Conservation (phyloP, 2,113 vertebrate species). For the Xiphorhynchus elegans region DNA sequence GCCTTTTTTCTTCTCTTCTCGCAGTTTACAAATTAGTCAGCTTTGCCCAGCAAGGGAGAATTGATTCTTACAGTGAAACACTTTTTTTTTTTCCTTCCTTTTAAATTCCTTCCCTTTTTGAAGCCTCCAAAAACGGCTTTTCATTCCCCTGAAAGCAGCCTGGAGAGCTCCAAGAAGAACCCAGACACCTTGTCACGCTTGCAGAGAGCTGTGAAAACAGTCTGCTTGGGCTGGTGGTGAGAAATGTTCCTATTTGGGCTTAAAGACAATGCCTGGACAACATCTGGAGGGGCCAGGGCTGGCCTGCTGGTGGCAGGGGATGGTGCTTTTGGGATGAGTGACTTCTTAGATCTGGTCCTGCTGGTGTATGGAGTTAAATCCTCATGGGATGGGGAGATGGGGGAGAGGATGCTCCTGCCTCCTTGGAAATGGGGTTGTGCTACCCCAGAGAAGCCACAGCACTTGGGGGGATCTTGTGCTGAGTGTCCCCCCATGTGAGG, state of each 20-base stretch:
- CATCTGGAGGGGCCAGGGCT: neutral
- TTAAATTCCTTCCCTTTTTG: neutral
- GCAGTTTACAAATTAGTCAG: neutral
- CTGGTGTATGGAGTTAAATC: neutral
- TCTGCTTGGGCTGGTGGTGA: neutral
- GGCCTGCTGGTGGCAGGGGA: neutral
- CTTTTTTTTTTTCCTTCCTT: neutral
- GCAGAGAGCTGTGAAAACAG: neutral
- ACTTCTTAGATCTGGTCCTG: neutral
- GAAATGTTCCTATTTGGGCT: neutral
- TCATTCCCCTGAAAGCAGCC: neutral
- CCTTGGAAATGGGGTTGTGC: neutral
- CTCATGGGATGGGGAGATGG: neutral
- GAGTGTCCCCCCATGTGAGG: neutral
- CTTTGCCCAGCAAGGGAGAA: conserved; percentile 3
- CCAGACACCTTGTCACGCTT: neutral
- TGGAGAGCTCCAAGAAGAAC: neutral
- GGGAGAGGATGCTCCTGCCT: neutral
- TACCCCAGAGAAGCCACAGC: neutral
- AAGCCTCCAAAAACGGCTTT: neutral
- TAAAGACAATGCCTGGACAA: neutral
- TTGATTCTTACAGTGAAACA: neutral
- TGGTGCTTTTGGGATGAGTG: neutral
- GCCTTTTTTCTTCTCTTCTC: neutral
- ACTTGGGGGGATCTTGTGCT: neutral